Evolutionary conservation across 2,888 invertebrate species (phyloP).

Genomic region (Allolobophora icterica): DNA sequence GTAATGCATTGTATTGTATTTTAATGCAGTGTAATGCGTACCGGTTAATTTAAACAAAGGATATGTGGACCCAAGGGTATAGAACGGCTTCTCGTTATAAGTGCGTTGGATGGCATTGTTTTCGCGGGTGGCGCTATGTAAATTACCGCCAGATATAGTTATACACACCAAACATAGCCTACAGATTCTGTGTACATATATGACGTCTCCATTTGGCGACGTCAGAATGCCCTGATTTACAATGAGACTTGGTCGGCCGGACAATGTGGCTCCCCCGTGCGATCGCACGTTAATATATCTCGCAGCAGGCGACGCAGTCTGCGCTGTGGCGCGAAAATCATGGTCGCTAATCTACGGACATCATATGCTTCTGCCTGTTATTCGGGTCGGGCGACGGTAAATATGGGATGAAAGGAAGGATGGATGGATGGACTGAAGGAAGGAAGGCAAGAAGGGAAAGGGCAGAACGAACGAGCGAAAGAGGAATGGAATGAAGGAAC

Average conservation of each 20-base stretch:
- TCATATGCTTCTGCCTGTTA: neutral
- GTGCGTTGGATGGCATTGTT: neutral
- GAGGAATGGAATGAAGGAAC: neutral
- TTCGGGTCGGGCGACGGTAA: neutral
- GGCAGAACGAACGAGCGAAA: neutral
- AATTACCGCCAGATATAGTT: neutral
- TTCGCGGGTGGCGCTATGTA: neutral
- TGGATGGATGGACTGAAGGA: neutral
- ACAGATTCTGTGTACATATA: neutral
- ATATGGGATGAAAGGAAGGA: neutral
- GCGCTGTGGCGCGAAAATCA: neutral
- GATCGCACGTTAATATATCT: neutral
- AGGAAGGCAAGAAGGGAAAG: neutral
- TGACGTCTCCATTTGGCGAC: constrained; percentile 17
- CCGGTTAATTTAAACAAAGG: neutral
- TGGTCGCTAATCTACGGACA: neutral
- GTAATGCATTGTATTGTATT: neutral
- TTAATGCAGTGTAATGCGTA: neutral
- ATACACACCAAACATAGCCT: neutral
- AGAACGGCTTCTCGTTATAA: constrained; percentile 3
- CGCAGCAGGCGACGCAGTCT: neutral
- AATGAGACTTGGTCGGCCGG: neutral
- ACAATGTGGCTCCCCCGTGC: neutral
- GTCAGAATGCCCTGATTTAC: neutral
- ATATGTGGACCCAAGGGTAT: neutral